Conservation (phyloP, 2,113 vertebrate species). For the Cinclus cinclus region DNA sequence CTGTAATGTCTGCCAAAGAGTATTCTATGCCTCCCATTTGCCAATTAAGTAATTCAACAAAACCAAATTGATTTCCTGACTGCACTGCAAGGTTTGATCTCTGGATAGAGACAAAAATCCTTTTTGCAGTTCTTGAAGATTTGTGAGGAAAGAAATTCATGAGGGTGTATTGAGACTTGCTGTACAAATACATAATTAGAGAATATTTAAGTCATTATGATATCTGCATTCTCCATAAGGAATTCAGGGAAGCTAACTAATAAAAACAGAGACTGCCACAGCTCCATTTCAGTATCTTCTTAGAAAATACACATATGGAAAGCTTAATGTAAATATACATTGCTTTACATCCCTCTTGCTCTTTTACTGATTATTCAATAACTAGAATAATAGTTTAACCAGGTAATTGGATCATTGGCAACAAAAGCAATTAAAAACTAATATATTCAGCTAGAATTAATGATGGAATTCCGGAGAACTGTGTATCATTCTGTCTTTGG, state of each 20-base stretch:
- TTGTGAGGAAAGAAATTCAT: not conserved
- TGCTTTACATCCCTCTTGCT: not conserved
- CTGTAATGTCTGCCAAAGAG: not conserved
- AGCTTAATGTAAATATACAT: not conserved
- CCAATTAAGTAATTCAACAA: not conserved
- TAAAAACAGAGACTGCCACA: not conserved
- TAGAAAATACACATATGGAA: not conserved
- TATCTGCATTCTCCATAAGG: not conserved
- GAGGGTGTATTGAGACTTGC: not conserved
- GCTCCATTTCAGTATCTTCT: not conserved
- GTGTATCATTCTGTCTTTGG: not conserved
- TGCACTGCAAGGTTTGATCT: not conserved
- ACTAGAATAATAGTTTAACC: not conserved
- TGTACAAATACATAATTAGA: not conserved
- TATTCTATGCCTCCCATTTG: not conserved
- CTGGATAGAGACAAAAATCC: not conserved
- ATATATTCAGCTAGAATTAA: not conserved
- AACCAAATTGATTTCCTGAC: not conserved
- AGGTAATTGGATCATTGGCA: not conserved
- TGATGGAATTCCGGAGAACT: not conserved
- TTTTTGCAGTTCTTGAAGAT: not conserved
- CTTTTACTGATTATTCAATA: not conserved
- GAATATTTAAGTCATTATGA: not conserved
- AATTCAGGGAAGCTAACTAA: not conserved
- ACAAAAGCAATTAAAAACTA: not conserved